These are phyloP conservation scores for Arvicola amphibius DNA, from an alignment of 2,797 vertebrate species.

Conservation along the genomic window DNA sequence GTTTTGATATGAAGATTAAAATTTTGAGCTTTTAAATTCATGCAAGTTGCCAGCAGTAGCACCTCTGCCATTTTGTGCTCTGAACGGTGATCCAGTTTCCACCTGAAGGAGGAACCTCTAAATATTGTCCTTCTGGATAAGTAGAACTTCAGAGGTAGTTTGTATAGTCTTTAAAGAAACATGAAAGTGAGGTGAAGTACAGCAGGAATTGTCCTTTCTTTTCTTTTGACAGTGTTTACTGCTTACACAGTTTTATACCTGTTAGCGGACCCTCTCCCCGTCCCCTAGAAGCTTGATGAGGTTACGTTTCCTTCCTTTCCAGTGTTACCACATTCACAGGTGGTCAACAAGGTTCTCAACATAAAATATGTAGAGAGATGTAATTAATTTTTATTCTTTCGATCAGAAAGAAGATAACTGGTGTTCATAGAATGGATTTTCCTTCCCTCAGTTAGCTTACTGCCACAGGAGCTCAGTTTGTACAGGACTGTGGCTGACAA, in stretches of 20 bases:
- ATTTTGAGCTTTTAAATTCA: conserved; percentile 38
- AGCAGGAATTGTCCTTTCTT: not conserved
- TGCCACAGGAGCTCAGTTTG: conserved; percentile 51
- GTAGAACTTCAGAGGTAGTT: conserved; percentile 26
- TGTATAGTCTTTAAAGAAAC: not conserved
- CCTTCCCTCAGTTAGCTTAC: not conserved
- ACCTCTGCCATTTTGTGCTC: not conserved
- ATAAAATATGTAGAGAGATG: not conserved
- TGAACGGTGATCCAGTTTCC: not conserved
- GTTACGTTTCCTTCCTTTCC: not conserved
- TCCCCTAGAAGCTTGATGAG: not conserved
- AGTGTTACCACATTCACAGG: not conserved
- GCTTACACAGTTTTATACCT: not conserved
- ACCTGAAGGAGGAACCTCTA: not conserved
- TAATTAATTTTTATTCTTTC: conserved; percentile 62
- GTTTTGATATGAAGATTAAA: conserved; percentile 37
- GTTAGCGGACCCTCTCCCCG: not conserved
- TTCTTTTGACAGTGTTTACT: not conserved
- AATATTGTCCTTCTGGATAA: not conserved
- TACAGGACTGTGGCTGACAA: not conserved
- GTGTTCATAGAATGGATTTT: conserved; percentile 36
- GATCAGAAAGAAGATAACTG: conserved; percentile 59
- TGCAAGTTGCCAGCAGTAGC: conserved; percentile 32
- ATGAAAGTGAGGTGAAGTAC: not conserved
- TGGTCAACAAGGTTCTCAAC: conserved; percentile 20